A percentile compares a stretch with the other conserved stretches of the same genome.
These are phyloP conservation scores for Pygoscelis antarcticus DNA, from an alignment of 2,113 vertebrate species.

Conservation along the genomic window DNA sequence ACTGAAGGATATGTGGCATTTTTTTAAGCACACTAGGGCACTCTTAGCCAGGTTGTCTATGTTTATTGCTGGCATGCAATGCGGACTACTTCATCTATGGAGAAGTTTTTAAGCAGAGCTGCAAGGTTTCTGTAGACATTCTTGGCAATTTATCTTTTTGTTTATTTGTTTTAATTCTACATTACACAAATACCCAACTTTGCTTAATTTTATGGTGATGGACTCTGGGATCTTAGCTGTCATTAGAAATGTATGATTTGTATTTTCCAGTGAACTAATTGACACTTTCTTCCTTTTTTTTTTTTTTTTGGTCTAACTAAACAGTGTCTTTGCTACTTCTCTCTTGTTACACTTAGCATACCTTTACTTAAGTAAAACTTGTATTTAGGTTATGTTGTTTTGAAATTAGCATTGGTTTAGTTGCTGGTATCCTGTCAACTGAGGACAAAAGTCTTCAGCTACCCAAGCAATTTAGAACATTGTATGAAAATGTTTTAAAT, in stretches of 20 bases:
- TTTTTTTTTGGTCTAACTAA: not conserved
- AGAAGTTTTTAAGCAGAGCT: not conserved
- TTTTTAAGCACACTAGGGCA: not conserved
- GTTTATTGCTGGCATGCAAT: not conserved
- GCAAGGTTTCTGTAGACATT: not conserved
- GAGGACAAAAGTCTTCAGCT: not conserved
- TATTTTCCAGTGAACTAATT: not conserved
- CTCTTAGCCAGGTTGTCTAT: not conserved
- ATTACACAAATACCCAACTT: not conserved
- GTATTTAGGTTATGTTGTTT: not conserved
- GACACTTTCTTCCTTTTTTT: not conserved
- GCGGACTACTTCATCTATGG: not conserved
- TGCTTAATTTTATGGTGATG: not conserved
- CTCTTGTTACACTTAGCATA: not conserved
- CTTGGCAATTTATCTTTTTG: not conserved
- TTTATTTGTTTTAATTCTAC: not conserved
- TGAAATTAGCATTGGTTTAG: not conserved
- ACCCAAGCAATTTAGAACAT: not conserved
- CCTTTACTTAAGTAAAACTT: not conserved
- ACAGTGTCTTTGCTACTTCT: not conserved
- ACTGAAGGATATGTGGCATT: rapidly evolving
- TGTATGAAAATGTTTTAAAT: not conserved
- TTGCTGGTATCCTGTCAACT: not conserved
- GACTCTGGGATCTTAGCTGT: not conserved
- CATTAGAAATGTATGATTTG: not conserved